Evolutionary conservation across 2,113 vertebrate genomes (phyloP), one percentile per base, ranked within the genome.

Genomic region (Callaeas wilsoni): DNA sequence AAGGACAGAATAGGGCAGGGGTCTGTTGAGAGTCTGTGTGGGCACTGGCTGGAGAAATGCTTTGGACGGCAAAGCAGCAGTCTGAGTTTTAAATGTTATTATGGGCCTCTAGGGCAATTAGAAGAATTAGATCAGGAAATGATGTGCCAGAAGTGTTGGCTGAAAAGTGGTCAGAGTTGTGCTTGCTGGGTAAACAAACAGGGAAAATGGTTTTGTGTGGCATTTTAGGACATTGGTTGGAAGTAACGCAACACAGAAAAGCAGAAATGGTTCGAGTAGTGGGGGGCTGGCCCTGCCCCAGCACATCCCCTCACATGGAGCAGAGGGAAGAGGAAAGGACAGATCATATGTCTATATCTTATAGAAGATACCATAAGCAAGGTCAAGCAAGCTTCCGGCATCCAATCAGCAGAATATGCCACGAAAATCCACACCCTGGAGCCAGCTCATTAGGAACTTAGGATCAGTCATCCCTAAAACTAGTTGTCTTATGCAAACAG

Each of bases 91-190:
- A 74, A 79, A 94, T 70, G 75, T 67, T 95, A 73, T 95, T 96
- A 63, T 86, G 52, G 64, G 59, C 56, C 94, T 56, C 85, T 8
- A 81, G 76, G 73, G 85, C 52, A 94, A 91, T 81, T 52, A 84
- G 77, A 92, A 90, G 64, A 78, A 94, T 84, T 89, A 94, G 90
- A 92, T 89, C 49, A 95, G 96, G 92, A 96, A 95, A 84, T 46
- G 29, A 60, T 94, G 60, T 75, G 73, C 83, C 90, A 84, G 53
- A 81, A 91, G 74, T 39, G 64, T 52, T 90, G 90, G 60, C 79
- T 92, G 79, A 56, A 44, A 90, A 92, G 73, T 53, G 64, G 44
- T 87, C 41, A 62, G 82, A 81, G 57, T 65, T 93, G 65, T 74
- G 59, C 71, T 96, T 92, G 90, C 39, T 39, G 53, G 52, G 65